These are phyloP conservation scores for Oscheius sp. DNA, from an alignment of 2,888 invertebrate genomes.

Conservation along the genomic window DNA sequence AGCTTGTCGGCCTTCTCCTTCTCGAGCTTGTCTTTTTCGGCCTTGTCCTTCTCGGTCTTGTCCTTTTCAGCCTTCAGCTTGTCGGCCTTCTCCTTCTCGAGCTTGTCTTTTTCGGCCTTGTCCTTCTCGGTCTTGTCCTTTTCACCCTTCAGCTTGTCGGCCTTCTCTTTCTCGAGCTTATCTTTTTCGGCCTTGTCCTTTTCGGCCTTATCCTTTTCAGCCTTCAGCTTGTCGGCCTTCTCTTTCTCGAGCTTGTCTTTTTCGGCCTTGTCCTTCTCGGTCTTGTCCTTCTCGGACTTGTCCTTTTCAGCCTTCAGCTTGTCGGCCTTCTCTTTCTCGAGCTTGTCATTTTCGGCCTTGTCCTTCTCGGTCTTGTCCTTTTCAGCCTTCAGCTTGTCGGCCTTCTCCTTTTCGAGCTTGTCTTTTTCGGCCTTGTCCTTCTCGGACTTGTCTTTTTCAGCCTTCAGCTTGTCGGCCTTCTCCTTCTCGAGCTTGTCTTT, in stretches of 20 bases:
- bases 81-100: no score
- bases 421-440: constrained; percentile 21
- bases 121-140: constrained; percentile 23
- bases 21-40: no score
- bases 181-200: constrained; percentile 13
- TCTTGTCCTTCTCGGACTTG: constrained; percentile 16
- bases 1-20: no score
- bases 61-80: no score
- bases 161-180: constrained; percentile 29
- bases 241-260: constrained; percentile 13
- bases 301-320: constrained; percentile 25
- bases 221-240: constrained; percentile 15
- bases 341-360: constrained; percentile 11
- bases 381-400: constrained; percentile 27
- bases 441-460: constrained; percentile 14
- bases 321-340: constrained; percentile 18
- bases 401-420: constrained; percentile 17
- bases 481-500: constrained; percentile 30
- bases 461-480: constrained; percentile 31
- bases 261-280: constrained; percentile 23
- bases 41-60: no score
- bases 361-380: constrained; percentile 29
- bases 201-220: constrained; percentile 1
- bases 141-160: constrained; percentile 7
- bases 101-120: not conserved